Conservation (phyloP, 1,140 invertebrate species). For the Drosophila mauritiana region DNA sequence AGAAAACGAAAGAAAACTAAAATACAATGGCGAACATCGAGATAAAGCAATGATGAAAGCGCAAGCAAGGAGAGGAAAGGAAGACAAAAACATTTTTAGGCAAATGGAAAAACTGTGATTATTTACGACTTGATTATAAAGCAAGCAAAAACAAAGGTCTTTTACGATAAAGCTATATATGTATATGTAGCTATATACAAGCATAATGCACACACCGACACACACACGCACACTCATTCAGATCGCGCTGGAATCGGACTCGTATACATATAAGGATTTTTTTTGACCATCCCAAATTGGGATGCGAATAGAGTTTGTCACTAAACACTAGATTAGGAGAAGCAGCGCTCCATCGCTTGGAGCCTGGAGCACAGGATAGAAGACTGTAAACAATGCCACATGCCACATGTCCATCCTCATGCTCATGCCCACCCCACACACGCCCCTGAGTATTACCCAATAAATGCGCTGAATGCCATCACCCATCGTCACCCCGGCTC, state of each 20-base stretch:
- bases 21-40: conserved; percentile 21
- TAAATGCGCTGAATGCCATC: conserved; percentile 1
- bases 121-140: conserved; percentile 81
- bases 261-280: conserved; percentile 39
- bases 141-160: conserved; percentile 59
- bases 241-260: conserved; percentile 6
- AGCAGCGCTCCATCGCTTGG: conserved; percentile 25
- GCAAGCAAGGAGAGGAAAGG: conserved; percentile 29
- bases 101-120: conserved; percentile 84
- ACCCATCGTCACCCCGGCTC: neutral
- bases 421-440: conserved; percentile 12
- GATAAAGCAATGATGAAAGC: conserved; percentile 18
- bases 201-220: conserved; percentile 2
- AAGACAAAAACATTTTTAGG: conserved; percentile 73
- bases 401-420: conserved; percentile 15
- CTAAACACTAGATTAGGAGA: conserved; percentile 32
- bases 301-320: conserved; percentile 18
- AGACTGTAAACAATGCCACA: conserved; percentile 61
- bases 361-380: conserved; percentile 63
- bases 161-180: conserved; percentile 49
- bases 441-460: conserved; percentile 51
- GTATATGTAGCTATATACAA: conserved; percentile 10
- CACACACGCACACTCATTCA: neutral
- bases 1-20: conserved; percentile 26
- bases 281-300: conserved; percentile 39